phyloP scores from a whole-genome alignment of 2,113 vertebrate genomes.

The Nasalis larvatus region DNA sequence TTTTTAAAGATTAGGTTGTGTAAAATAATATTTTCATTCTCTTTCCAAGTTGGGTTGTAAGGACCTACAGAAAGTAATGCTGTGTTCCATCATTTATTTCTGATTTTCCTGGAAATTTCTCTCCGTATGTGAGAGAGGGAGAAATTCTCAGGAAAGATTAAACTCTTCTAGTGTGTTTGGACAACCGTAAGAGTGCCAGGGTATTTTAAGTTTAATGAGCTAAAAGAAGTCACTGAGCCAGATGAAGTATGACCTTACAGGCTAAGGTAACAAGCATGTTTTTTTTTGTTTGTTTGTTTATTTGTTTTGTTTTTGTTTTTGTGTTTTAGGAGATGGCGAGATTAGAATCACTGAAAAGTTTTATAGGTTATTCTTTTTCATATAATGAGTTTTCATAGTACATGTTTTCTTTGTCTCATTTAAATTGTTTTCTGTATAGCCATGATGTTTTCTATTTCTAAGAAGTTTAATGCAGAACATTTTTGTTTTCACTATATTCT shows the following conservation, averaged over 20 bases:
- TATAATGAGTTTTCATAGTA: background rate
- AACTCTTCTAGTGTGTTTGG: constrained; percentile 12
- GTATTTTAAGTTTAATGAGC: background rate
- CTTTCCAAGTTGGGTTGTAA: constrained; percentile 2
- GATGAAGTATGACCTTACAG: background rate
- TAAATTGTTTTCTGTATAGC: background rate
- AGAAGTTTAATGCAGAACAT: background rate
- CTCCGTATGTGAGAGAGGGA: background rate
- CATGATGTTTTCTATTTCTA: background rate
- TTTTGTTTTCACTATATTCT: background rate
- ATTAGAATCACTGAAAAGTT: background rate
- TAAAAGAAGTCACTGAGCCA: background rate
- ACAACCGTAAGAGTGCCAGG: background rate
- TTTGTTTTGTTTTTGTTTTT: background rate
- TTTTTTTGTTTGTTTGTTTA: no score
- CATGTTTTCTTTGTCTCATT: background rate
- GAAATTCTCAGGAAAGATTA: background rate
- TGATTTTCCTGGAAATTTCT: constrained; percentile 23
- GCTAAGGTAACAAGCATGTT: background rate
- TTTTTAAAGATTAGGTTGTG: background rate
- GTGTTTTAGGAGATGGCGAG: background rate
- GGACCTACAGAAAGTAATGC: background rate
- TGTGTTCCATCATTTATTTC: background rate
- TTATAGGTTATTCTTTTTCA: background rate
- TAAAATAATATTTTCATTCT: background rate